Evolutionary conservation across 2,797 vertebrate species (phyloP).

Genomic region (Linurgus olivaceus): DNA sequence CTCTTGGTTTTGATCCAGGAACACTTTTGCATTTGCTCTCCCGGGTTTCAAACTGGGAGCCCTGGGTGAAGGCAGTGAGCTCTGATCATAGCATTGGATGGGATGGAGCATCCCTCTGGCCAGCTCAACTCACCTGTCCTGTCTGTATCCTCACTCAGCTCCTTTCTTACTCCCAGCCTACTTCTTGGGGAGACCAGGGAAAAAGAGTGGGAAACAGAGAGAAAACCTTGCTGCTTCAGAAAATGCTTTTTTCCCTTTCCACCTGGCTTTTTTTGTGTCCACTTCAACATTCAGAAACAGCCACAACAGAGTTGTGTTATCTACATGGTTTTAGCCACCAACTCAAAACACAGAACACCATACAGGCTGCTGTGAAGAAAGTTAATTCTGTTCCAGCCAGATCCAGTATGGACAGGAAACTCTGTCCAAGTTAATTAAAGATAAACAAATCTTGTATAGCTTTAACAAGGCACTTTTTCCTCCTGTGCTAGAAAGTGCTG

Average conservation of each 20-base stretch:
- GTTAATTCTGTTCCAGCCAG: neutral
- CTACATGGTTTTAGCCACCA: neutral
- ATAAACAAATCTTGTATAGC: neutral
- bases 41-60: neutral
- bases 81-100: fast-evolving
- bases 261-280: neutral
- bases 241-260: neutral
- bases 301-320: too few relatives aligned
- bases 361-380: neutral
- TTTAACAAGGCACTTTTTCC: neutral
- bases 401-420: neutral
- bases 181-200: neutral
- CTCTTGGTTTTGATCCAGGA: neutral
- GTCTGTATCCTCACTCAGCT: neutral
- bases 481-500: neutral
- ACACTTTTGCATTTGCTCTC: neutral
- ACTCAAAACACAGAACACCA: neutral
- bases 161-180: neutral
- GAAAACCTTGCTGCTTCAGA: neutral
- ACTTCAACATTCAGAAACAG: neutral
- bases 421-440: neutral
- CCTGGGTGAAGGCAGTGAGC: neutral
- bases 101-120: neutral
- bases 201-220: neutral
- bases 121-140: fast-evolving